Conservation (phyloP, 1,140 invertebrate genomes). For the Dicyema japonicum region DNA sequence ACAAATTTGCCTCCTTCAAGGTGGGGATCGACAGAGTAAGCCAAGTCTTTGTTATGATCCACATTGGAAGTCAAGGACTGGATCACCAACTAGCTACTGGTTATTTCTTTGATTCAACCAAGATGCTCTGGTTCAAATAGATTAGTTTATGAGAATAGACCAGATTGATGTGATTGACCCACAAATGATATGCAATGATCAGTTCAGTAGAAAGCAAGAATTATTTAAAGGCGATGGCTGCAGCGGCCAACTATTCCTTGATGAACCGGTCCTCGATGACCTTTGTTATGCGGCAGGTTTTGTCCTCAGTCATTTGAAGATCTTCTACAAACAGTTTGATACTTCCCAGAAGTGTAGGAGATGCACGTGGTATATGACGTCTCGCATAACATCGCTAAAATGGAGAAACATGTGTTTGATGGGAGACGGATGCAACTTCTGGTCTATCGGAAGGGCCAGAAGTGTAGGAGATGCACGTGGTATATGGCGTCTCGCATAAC, state of each 20-base stretch:
- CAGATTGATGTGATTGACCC: slow-evolving; percentile 83
- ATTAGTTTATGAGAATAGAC: slow-evolving; percentile 95
- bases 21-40: slow-evolving; percentile 88
- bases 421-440: slow-evolving; percentile 89
- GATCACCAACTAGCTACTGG: slow-evolving; percentile 93
- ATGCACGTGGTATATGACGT: slow-evolving; percentile 84
- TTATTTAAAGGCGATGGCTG: slow-evolving; percentile 89
- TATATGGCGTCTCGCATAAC: slow-evolving; percentile 68
- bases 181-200: slow-evolving; percentile 78
- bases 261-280: slow-evolving; percentile 97
- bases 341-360: slow-evolving; percentile 80
- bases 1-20: slow-evolving; percentile 74
- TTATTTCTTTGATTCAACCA: too few species aligned
- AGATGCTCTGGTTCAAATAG: slow-evolving; percentile 88
- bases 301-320: too few species aligned
- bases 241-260: slow-evolving; percentile 97
- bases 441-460: slow-evolving; percentile 69
- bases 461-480: slow-evolving; percentile 97
- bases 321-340: too few species aligned
- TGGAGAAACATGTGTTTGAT: too few species aligned
- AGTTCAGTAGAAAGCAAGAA: slow-evolving; percentile 47
- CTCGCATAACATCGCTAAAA: slow-evolving; percentile 93
- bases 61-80: slow-evolving; percentile 86
- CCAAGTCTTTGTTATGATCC: slow-evolving; percentile 95
- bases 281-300: slow-evolving; percentile 60